phyloP scores from a whole-genome alignment of 23 tunicate species.

The Corella eumyota region DNA sequence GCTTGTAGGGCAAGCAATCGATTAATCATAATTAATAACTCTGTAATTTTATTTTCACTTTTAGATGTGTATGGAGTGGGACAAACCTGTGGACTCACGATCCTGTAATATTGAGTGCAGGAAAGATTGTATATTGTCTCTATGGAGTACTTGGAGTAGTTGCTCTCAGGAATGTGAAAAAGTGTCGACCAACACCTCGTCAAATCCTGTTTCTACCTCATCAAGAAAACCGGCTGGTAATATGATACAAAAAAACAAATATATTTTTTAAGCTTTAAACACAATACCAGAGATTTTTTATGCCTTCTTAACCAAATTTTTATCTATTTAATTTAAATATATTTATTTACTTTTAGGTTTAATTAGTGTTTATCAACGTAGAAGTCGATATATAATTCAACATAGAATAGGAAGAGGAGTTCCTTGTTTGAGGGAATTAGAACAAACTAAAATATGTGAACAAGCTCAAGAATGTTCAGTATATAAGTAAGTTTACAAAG shows the following conservation, averaged over 20 bases:
- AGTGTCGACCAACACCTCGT: slow-evolving; percentile 1
- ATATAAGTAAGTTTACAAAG: slow-evolving; percentile 28
- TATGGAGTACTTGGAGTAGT: slow-evolving; percentile 58
- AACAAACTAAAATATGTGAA: slow-evolving; percentile 20
- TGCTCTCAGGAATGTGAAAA: slow-evolving; percentile 54
- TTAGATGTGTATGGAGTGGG: slow-evolving; percentile 19
- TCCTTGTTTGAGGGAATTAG: slow-evolving; percentile 39
- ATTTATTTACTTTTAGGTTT: background rate
- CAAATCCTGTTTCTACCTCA: background rate
- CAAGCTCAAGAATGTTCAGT: slow-evolving; percentile 28
- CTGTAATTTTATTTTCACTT: background rate
- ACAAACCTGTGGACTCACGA: slow-evolving; percentile 24
- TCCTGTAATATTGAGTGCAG: slow-evolving; percentile 30
- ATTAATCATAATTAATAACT: too few relatives aligned
- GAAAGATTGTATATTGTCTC: slow-evolving; percentile 46
- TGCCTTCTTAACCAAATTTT: too few relatives aligned
- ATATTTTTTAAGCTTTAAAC: too few relatives aligned
- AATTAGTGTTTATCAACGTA: slow-evolving; percentile 32
- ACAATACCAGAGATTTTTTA: too few relatives aligned
- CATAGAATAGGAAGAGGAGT: slow-evolving; percentile 38
- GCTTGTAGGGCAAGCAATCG: too few relatives aligned
- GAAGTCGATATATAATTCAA: slow-evolving; percentile 41
- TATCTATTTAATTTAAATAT: too few relatives aligned
- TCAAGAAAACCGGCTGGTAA: too few relatives aligned
- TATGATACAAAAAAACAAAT: too few relatives aligned